These are phyloP conservation scores for Aplodontia rufa DNA, from an alignment of 2,113 vertebrate species.

Conservation along the genomic window DNA sequence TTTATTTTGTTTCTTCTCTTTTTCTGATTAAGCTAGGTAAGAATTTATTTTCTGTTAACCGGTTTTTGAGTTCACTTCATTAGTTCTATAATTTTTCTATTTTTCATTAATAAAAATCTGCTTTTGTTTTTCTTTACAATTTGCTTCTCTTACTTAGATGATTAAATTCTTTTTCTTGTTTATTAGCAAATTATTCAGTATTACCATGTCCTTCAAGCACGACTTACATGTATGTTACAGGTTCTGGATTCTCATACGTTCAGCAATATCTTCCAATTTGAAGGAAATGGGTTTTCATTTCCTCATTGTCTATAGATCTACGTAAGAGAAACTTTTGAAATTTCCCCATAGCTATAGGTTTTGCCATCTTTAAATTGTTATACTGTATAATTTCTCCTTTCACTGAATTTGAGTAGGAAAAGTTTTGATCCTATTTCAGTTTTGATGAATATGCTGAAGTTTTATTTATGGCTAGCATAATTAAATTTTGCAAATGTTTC, in stretches of 20 bases:
- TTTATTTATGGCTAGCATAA: neutral
- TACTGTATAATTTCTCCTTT: conserved; percentile 27
- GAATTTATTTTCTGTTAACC: neutral
- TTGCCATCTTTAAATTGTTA: neutral
- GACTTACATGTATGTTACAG: neutral
- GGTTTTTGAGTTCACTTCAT: neutral
- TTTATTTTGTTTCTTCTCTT: neutral
- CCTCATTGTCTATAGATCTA: neutral
- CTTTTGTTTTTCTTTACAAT: neutral
- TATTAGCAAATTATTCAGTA: neutral
- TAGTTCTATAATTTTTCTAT: neutral
- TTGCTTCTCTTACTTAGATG: neutral
- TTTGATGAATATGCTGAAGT: neutral
- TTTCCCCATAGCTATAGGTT: neutral
- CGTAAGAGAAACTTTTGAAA: neutral
- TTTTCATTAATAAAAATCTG: neutral
- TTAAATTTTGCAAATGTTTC: neutral
- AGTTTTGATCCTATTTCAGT: neutral
- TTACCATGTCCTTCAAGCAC: neutral
- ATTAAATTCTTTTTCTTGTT: neutral
- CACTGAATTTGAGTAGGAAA: neutral
- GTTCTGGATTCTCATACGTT: neutral
- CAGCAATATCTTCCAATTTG: neutral
- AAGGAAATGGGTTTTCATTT: neutral
- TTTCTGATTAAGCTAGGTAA: neutral